A percentile compares a stretch with the other conserved stretches of the same genome.
These are phyloP conservation scores for Echeneis naucrates DNA, from an alignment of 2,797 vertebrate species.

Conservation along the genomic window DNA sequence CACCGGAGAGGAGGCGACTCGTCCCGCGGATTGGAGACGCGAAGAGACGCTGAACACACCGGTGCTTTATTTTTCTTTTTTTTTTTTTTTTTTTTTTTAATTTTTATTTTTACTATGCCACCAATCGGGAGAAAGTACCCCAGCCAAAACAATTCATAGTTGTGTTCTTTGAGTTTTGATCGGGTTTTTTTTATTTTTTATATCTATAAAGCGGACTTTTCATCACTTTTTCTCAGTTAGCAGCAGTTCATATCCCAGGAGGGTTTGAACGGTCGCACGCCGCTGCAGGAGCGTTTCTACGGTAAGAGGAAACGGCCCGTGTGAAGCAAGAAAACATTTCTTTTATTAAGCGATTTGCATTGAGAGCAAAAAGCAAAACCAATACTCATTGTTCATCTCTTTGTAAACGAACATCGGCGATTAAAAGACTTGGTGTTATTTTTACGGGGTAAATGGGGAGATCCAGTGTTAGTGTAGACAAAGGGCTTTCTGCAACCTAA, in stretches of 20 bases:
- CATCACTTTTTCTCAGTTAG: slow-evolving; percentile 34
- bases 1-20: slow-evolving; percentile 46
- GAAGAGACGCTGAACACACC: slow-evolving; percentile 28
- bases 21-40: slow-evolving; percentile 50
- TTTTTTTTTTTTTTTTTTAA: no score
- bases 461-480: slow-evolving; percentile 38
- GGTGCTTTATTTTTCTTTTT: neutral
- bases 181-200: neutral
- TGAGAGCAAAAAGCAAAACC: neutral
- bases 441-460: slow-evolving; percentile 24
- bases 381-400: neutral
- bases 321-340: neutral
- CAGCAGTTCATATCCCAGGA: slow-evolving; percentile 49
- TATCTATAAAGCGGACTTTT: slow-evolving; percentile 55
- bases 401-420: slow-evolving; percentile 6
- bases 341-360: neutral
- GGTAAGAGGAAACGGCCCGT: slow-evolving; percentile 73
- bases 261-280: slow-evolving; percentile 39
- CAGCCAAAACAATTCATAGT: slow-evolving; percentile 4
- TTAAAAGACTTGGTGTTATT: neutral
- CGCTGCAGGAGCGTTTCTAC: slow-evolving; percentile 41
- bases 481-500: slow-evolving; percentile 60
- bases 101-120: neutral
- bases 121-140: slow-evolving; percentile 23
- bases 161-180: slow-evolving; percentile 15